A percentile compares a stretch with the other conserved stretches of the same genome.
These are phyloP conservation scores for Brachionus asplanchnoidis DNA, from an alignment of 1,140 invertebrate species.

Conservation along the genomic window DNA sequence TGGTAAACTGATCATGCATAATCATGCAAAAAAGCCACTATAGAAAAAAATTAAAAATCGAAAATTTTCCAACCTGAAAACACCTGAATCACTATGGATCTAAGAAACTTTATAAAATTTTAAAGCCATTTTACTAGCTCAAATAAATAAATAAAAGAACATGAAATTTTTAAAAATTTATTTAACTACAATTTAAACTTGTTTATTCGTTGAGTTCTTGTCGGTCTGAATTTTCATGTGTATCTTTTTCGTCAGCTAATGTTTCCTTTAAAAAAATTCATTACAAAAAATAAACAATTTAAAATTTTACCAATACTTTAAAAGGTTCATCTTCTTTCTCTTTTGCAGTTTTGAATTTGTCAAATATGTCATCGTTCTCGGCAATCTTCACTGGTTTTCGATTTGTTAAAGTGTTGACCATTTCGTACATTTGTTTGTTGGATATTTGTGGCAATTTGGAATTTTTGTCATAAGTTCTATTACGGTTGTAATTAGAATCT, in stretches of 20 bases:
- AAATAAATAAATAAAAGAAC: neutral
- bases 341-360: neutral
- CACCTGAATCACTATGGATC: neutral
- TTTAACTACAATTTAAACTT: neutral
- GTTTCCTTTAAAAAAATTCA: neutral
- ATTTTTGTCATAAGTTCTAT: conserved; percentile 6
- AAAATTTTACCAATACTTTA: neutral
- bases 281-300: neutral
- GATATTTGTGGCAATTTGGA: neutral
- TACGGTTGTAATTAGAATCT: neutral
- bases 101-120: neutral
- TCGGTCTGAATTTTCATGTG: neutral
- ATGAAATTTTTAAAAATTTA: neutral
- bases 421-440: conserved; percentile 16
- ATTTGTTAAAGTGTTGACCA: conserved; percentile 30
- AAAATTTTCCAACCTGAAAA: neutral
- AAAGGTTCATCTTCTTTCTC: neutral
- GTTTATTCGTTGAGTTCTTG: neutral
- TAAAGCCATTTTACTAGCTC: neutral
- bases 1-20: neutral
- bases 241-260: neutral
- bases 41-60: neutral
- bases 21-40: neutral
- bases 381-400: conserved; percentile 14
- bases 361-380: conserved; percentile 25